phyloP scores from a whole-genome alignment of 2,797 vertebrate species.

The Cynodonichthys magdalenae region DNA sequence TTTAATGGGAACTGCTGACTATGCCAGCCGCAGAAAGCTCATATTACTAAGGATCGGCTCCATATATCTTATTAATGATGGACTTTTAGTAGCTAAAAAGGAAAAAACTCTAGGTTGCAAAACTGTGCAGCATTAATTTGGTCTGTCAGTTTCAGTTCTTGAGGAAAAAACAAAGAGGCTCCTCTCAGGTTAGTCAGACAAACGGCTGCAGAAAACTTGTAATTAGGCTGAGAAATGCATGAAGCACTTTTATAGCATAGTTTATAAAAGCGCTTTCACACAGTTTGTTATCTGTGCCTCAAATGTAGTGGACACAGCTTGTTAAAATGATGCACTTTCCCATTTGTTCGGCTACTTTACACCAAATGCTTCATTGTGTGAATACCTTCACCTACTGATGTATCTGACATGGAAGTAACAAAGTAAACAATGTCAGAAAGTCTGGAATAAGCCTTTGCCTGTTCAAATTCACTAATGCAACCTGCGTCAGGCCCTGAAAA shows the following conservation, averaged over 20 bases:
- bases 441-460: neutral
- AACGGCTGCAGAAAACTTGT: constrained; percentile 12
- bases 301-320: neutral
- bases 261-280: constrained; percentile 1
- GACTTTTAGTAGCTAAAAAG: constrained; percentile 16
- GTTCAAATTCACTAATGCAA: constrained; percentile 2
- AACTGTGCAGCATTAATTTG: constrained; percentile 4
- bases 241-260: neutral
- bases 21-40: neutral
- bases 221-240: constrained; percentile 16
- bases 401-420: neutral
- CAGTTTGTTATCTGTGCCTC: neutral
- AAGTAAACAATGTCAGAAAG: neutral
- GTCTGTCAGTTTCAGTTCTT: constrained; percentile 7
- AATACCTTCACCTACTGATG: neutral
- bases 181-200: constrained; percentile 5
- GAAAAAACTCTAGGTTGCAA: neutral
- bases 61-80: constrained; percentile 13
- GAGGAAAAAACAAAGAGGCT: neutral
- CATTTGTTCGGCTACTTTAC: neutral
- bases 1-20: constrained; percentile 14
- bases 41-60: constrained; percentile 2
- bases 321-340: constrained; percentile 4
- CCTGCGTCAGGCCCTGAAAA: neutral
- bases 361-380: constrained; percentile 1